Evolutionary conservation across 1,140 invertebrate genomes (phyloP).

Genomic region (Antheraea mylitta): DNA sequence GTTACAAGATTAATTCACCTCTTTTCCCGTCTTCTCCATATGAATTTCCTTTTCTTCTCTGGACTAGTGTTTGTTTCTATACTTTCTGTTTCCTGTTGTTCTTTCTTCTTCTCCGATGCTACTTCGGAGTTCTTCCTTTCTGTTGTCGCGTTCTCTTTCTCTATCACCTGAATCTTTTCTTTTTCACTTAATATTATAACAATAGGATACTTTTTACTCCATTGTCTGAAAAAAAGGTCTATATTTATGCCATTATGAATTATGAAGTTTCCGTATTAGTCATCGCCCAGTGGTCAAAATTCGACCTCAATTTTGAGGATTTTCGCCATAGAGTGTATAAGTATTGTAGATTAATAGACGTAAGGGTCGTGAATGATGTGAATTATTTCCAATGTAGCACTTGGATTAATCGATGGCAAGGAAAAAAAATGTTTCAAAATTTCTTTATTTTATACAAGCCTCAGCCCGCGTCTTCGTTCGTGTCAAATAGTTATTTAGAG

Average conservation of each 20-base stretch:
- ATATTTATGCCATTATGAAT: neutral
- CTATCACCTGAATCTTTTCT: conserved; percentile 70
- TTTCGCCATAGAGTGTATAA: too few relatives aligned
- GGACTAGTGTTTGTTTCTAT: conserved; percentile 62
- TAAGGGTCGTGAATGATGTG: too few relatives aligned
- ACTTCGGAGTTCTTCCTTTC: conserved; percentile 46
- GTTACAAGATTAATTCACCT: conserved; percentile 34
- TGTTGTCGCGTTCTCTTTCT: conserved; percentile 46
- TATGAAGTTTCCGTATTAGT: too few relatives aligned
- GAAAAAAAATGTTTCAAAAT: too few relatives aligned
- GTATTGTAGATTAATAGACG: too few relatives aligned
- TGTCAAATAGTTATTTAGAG: too few relatives aligned
- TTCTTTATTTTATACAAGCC: too few relatives aligned
- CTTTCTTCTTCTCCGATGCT: conserved; percentile 46
- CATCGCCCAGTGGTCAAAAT: too few relatives aligned
- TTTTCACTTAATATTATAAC: conserved; percentile 81
- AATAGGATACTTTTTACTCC: conserved; percentile 96
- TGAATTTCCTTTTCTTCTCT: conserved; percentile 67
- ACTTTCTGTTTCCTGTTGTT: conserved; percentile 49
- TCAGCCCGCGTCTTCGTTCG: too few relatives aligned
- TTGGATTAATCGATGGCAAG: too few relatives aligned
- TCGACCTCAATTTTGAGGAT: too few relatives aligned
- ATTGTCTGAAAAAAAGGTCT: conserved; percentile 79
- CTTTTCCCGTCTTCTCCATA: conserved; percentile 65
- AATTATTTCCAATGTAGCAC: too few relatives aligned